A percentile compares a stretch with the other conserved stretches of the same genome.
Evolutionary conservation across 2,113 vertebrate genomes (phyloP).

Genomic region (Lepus europaeus): DNA sequence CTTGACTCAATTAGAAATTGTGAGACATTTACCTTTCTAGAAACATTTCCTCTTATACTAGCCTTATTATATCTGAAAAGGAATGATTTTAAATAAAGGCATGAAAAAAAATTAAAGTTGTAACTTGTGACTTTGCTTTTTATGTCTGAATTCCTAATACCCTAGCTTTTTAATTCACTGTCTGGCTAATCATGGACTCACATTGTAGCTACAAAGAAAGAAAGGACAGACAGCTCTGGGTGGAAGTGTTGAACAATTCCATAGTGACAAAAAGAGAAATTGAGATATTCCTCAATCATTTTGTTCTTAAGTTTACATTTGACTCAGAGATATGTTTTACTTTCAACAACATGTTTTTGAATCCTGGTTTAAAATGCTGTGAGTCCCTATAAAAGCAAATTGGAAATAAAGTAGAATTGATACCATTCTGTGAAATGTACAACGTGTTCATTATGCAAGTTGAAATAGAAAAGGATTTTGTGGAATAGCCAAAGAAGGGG

Average conservation of each 20-base stretch:
- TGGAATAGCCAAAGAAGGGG: too few species aligned
- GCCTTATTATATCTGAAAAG: background rate
- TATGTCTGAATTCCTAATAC: background rate
- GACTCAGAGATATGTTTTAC: background rate
- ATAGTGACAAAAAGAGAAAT: background rate
- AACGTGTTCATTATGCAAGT: too few species aligned
- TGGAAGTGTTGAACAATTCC: background rate
- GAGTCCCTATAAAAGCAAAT: too few species aligned
- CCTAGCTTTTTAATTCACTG: background rate
- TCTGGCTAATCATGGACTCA: background rate
- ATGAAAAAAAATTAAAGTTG: background rate
- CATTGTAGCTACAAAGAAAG: background rate
- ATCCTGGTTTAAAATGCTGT: too few species aligned
- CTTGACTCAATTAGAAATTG: background rate
- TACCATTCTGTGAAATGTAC: too few species aligned
- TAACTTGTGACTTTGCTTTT: background rate
- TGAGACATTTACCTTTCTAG: background rate
- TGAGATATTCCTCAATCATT: background rate
- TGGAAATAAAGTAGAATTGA: too few species aligned
- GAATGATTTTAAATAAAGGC: background rate
- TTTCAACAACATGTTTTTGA: too few species aligned
- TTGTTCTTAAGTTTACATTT: background rate
- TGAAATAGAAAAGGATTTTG: too few species aligned
- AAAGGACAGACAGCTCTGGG: background rate
- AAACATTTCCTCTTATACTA: background rate